Evolutionary conservation across 2,797 vertebrate species (phyloP).

Genomic region (Channa striata): DNA sequence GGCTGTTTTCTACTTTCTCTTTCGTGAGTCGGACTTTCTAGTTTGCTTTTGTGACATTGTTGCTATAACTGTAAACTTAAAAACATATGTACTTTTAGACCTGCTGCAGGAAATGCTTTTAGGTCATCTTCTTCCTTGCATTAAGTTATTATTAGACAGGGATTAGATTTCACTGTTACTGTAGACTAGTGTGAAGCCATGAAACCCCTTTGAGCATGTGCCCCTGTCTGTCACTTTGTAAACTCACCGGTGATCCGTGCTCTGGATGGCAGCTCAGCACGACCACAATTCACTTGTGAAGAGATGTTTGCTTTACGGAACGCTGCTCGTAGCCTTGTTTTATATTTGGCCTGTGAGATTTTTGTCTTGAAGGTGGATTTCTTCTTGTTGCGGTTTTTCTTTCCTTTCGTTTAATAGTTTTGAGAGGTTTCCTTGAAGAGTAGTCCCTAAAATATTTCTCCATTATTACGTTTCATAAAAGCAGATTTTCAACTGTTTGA

Average conservation of each 20-base stretch:
- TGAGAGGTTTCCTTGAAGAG: not conserved
- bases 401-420: not conserved
- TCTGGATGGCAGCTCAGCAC: too few species aligned
- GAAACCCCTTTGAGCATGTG: too few species aligned
- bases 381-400: too few species aligned
- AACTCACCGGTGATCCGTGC: not conserved
- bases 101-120: not conserved
- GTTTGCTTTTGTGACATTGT: not conserved
- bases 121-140: not conserved
- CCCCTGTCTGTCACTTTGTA: not conserved
- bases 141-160: not conserved
- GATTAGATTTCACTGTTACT: not conserved
- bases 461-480: not conserved
- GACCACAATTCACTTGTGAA: not conserved
- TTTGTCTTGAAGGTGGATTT: not conserved
- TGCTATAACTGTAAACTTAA: not conserved
- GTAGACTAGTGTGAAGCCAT: not conserved
- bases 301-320: not conserved
- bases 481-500: not conserved
- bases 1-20: not conserved
- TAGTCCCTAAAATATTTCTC: not conserved
- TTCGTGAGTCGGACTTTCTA: too few species aligned
- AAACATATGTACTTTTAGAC: not conserved
- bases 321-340: not conserved
- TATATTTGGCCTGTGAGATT: not conserved